Evolutionary conservation across 2,797 vertebrate genomes (phyloP), one percentile per base, ranked within the genome.

Genomic region (Thripadectes ignobilis): DNA sequence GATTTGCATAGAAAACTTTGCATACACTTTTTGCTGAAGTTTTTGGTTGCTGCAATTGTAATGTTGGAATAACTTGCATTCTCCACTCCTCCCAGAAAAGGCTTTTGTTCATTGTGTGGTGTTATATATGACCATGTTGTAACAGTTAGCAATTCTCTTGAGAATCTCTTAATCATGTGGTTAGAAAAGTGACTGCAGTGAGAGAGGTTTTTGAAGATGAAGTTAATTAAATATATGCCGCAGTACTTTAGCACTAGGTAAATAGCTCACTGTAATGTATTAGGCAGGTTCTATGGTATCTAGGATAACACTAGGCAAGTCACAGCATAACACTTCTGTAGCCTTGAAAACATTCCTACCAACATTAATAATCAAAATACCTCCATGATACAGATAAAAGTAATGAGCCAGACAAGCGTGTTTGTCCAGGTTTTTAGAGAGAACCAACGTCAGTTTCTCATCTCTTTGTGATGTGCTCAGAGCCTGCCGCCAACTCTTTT

Each of bases 311-410:
- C 24, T 22, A 65, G 93, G 84, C 93, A 90, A 87, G 96, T 95
- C 81, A 51, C 63, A 85, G 85, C 94, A 67, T 43, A 96, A 12
- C 88, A 67, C 55, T 88, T 65, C 54, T 74, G 57, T 39, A 95
- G 65, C 73, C 73, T 88, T 79, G 66, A 80, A 95, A 88, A 95
- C 89, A 90, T 90, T 91, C 79, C 85, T 93, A 63, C 76, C 48
- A 36, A 54, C 48, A n/a, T 84, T 88, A 94, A 86, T 95, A 92
- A 92, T 84, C 88, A 90, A 86, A 95, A 96, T 90, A 66, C 73
- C 57, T 94, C 30, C 38, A 9, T 63, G 85, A 84, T 93, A 57
- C 62, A 90, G 94, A 93, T 95, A 95, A 94, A 92, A 79, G 62
- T 91, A 81, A 93, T 86, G 85, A 96, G 59, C 48, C 90, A 90